Evolutionary conservation across 2,113 vertebrate genomes (phyloP).

Genomic region (Sporophila hypoxantha): DNA sequence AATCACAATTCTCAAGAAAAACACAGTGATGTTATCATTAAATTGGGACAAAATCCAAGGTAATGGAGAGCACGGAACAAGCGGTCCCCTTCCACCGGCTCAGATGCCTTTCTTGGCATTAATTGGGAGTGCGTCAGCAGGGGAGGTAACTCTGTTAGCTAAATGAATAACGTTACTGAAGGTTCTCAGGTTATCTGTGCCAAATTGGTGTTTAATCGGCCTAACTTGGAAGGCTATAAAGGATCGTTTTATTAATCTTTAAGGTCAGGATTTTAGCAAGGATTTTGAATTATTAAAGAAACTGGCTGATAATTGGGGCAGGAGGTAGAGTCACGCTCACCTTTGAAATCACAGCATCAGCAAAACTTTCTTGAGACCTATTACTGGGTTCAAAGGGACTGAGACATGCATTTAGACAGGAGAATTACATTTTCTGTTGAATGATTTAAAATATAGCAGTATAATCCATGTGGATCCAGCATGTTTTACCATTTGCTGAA

Average conservation of each 20-base stretch:
- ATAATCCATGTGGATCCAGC: neutral
- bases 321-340: neutral
- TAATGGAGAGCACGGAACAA: constrained; percentile 5
- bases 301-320: constrained; percentile 12
- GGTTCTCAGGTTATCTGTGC: constrained; percentile 37
- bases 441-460: neutral
- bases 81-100: constrained; percentile 20
- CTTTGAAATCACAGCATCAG: constrained; percentile 15
- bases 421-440: neutral
- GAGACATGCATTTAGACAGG: neutral
- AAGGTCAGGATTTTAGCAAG: constrained; percentile 37
- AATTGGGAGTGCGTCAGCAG: constrained; percentile 49
- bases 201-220: constrained; percentile 47
- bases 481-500: neutral
- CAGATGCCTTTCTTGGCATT: constrained; percentile 57
- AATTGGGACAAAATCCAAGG: constrained; percentile 33
- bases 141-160: constrained; percentile 42
- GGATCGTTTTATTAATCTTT: constrained; percentile 43
- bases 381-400: constrained; percentile 1
- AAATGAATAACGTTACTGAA: constrained; percentile 39
- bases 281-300: constrained; percentile 51
- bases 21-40: neutral
- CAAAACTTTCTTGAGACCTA: constrained; percentile 23
- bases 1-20: constrained; percentile 12
- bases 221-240: constrained; percentile 31